Conservation (phyloP, 2,113 vertebrate genomes). For the Cricetomys ansorgei region DNA sequence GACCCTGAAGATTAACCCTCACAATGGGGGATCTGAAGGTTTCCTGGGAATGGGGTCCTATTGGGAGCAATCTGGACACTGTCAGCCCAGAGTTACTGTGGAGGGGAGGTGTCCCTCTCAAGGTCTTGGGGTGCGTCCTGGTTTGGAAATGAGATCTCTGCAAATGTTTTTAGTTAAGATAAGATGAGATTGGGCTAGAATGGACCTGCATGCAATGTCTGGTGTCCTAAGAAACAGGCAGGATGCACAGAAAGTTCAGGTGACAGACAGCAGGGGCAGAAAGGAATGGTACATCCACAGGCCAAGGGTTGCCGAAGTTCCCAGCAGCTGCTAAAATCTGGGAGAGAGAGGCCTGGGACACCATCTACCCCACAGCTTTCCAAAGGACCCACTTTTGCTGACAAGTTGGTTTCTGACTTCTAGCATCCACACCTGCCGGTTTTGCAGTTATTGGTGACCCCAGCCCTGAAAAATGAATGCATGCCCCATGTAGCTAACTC, state of each 20-base stretch:
- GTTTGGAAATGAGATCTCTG: not conserved
- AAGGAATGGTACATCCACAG: rapidly evolving
- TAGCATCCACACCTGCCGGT: not conserved
- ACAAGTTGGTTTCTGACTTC: not conserved
- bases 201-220: not conserved
- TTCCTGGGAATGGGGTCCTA: not conserved
- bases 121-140: not conserved
- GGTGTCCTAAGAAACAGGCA: not conserved
- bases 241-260: not conserved
- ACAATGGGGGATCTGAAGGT: not conserved
- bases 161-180: not conserved
- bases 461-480: rapidly evolving
- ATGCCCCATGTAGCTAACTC: rapidly evolving
- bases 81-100: rapidly evolving
- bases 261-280: not conserved
- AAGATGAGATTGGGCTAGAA: not conserved
- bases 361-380: rapidly evolving
- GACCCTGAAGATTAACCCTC: not conserved
- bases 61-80: not conserved
- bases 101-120: no score
- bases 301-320: rapidly evolving
- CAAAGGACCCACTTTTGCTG: rapidly evolving
- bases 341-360: not conserved
- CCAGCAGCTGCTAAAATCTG: rapidly evolving
- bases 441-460: not conserved